phyloP scores from a whole-genome alignment of 1,140 invertebrate species.

The Ylistrum balloti region DNA sequence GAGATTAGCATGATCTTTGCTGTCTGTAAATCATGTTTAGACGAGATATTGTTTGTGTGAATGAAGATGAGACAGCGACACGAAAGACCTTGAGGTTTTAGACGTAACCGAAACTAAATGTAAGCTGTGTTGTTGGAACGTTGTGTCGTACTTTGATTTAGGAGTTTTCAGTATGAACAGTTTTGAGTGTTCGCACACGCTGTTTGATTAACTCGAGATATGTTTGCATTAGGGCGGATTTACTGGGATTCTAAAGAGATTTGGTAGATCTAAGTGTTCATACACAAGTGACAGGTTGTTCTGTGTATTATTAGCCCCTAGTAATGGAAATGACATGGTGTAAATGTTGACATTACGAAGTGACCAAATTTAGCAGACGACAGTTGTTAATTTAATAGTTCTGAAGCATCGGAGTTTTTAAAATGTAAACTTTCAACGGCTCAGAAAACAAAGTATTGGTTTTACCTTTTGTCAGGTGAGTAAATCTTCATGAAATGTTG shows the following conservation, averaged over 20 bases:
- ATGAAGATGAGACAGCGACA: slow-evolving; percentile 31
- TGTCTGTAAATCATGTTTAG: slow-evolving; percentile 47
- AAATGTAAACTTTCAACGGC: slow-evolving; percentile 38
- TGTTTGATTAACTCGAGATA: slow-evolving; percentile 20
- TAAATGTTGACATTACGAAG: slow-evolving; percentile 17
- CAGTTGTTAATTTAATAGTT: background rate
- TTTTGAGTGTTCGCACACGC: slow-evolving; percentile 25
- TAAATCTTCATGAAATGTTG: background rate
- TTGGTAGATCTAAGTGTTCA: slow-evolving; percentile 18
- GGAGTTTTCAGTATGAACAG: slow-evolving; percentile 30
- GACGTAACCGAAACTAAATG: background rate
- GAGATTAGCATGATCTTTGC: slow-evolving; percentile 44
- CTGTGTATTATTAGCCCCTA: slow-evolving; percentile 33
- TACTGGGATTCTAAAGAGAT: slow-evolving; percentile 39
- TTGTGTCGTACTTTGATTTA: slow-evolving; percentile 24
- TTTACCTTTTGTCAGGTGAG: slow-evolving; percentile 2
- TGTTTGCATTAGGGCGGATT: slow-evolving; percentile 38
- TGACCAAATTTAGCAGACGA: slow-evolving; percentile 26
- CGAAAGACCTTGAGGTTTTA: slow-evolving; percentile 27
- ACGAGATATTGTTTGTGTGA: slow-evolving; percentile 46
- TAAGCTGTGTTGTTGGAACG: background rate
- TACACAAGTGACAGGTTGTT: slow-evolving; percentile 25
- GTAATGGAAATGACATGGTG: slow-evolving; percentile 33
- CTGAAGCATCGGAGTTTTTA: background rate
- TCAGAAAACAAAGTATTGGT: background rate